Evolutionary conservation across 2,888 invertebrate genomes (phyloP), one percentile per base, ranked within the genome.

Genomic region (Pimpla rufipes): DNA sequence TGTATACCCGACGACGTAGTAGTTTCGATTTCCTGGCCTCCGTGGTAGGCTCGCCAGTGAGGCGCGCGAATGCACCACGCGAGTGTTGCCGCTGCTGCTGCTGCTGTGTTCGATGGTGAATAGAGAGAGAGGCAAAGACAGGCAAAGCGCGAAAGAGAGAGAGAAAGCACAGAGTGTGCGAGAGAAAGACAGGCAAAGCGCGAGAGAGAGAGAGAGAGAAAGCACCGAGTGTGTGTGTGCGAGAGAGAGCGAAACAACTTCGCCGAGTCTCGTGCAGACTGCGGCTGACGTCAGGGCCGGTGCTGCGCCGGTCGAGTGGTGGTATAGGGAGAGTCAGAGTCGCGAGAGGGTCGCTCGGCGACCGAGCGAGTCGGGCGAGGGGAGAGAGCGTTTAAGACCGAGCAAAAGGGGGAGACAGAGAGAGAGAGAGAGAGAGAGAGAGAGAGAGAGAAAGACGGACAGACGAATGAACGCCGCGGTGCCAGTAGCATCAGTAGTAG

Each of bases 271-370:
- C 50, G 47, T 55, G 23, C 35, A 21, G 45, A 71, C 21, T 52
- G 50, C 55, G 35, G 50, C 70, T 76, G 73, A 77, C 78, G 77
- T 78, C 81, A 74, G 74, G 73, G 10, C 68, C 52, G 67, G 52
- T 78, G 77, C 67, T 52, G 55, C 55, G 81, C 73, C 67, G 79
- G 66, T 55, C 77, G 68, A 77, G 55, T 55, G 55, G 70, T 55
- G 70, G 70, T 13, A 62, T 59, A 71, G 62, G 74, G 62, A 59
- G 71, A 62, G 42, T n/a, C 67, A 52, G 45, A 57, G 70, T 78
- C 78, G 84, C 78, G 78, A 70, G 81, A 74, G 84, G 84, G 81
- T 78, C 81, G 76, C 70, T 74, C 62, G 21, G 67, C 75, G 50
- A 45, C 67, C 71, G 71, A 83, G 81, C 70, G 66, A 62, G 79